Percentiles rank a stretch among this genome's conserved stretches.
These are phyloP conservation scores for Eudyptes chrysolophus DNA, from an alignment of 2,113 vertebrate species.

Conservation along the genomic window DNA sequence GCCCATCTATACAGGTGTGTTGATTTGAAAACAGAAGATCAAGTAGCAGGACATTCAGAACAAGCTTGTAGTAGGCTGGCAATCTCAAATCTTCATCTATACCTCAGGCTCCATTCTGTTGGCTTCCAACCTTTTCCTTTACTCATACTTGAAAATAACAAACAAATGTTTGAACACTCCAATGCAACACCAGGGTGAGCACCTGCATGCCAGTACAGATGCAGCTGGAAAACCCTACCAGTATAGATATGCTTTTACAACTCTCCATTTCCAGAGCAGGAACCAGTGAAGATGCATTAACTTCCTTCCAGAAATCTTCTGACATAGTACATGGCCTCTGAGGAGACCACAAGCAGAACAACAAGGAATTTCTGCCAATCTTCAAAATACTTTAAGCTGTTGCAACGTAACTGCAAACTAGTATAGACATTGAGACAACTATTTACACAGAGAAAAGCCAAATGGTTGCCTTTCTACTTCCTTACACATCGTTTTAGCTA, in stretches of 20 bases:
- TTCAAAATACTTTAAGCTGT: background rate
- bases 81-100: background rate
- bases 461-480: background rate
- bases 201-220: background rate
- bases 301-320: background rate
- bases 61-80: background rate
- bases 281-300: background rate
- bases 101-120: background rate
- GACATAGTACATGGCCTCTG: rapidly evolving
- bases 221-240: background rate
- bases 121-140: background rate
- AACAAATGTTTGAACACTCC: background rate
- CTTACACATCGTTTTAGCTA: background rate
- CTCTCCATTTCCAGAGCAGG: background rate
- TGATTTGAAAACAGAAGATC: background rate
- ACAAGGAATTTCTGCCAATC: background rate
- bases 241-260: background rate
- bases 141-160: background rate
- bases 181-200: background rate
- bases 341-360: background rate
- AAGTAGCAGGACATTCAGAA: background rate
- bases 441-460: background rate
- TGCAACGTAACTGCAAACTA: background rate
- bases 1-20: background rate
- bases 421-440: background rate